Evolutionary conservation across 2,797 vertebrate species (phyloP), one percentile per base, ranked within the genome.

Genomic region (Thunnus albacares): DNA sequence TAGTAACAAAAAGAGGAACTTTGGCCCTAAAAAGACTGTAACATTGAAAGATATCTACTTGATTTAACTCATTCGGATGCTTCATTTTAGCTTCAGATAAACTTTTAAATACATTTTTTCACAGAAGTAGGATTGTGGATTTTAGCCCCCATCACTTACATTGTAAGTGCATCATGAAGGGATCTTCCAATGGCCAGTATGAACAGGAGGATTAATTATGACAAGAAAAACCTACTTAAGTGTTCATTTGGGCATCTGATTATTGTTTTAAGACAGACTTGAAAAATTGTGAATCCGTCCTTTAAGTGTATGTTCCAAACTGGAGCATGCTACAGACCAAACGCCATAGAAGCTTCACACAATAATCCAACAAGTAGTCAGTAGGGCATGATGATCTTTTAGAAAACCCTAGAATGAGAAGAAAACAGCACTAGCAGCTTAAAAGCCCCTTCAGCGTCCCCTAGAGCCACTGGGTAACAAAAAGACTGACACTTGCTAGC

Each of bases 301-400:
- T 47, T 47, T 18, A 49, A 20, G 8, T 57, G 2, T n/a, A 30
- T 55, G 26, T n/a, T 43, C 24, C 53, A 57, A 73, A 55, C 35
- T 71, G 22, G 11, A 73, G 30, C 26, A 26, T n/a, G 53, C 57
- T 66, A 18, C 38, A 61, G 13, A 38, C 45, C 13, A 30, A 2
- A 51, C 35, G 14, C 28, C 28, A 4, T 52, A 15, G 53, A 68
- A 20, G 18, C 66, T 43, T 8, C 22, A 63, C 51, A 30, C 52
- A 69, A 15, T 65, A 43, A 22, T 74, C 45, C 57, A 67, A 28
- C 22, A 52, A n/a, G 28, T 41, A 6, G 43, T 35, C 47, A 52
- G 22, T 1, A 20, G 14, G 24, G 47, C 14, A 60, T 68, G 49
- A 6, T 45, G 17, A 24, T 60, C 63, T 71, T 53, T 79, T 73